These are phyloP conservation scores for Papilio machaon DNA, from an alignment of 1,140 invertebrate genomes.

Conservation along the genomic window DNA sequence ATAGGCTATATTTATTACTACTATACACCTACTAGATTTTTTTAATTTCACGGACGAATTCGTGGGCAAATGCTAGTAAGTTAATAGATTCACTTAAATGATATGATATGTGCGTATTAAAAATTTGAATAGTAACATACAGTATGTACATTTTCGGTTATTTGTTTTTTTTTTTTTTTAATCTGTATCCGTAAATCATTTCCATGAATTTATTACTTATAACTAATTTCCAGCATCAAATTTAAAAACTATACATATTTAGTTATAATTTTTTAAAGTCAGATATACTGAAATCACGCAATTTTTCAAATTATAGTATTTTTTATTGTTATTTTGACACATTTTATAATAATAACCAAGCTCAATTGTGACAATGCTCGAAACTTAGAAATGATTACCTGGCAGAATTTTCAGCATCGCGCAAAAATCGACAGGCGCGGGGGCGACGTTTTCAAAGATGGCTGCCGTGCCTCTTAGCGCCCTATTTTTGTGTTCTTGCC, in stretches of 20 bases:
- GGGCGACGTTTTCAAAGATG: slow-evolving; percentile 65
- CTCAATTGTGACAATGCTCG: not conserved
- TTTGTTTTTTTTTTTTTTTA: too few species aligned
- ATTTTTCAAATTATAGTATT: not conserved
- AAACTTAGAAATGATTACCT: slow-evolving; percentile 50
- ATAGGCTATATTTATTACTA: too few species aligned
- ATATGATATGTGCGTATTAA: too few species aligned
- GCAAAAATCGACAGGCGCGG: slow-evolving; percentile 61
- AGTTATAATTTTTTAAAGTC: not conserved
- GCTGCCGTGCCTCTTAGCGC: slow-evolving; percentile 68
- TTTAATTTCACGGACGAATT: too few species aligned
- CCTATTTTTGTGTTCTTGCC: slow-evolving; percentile 75
- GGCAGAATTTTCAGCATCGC: slow-evolving; percentile 56
- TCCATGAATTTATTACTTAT: too few species aligned
- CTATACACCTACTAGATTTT: too few species aligned
- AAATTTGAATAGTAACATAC: too few species aligned
- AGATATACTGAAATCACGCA: not conserved
- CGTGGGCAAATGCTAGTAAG: too few species aligned
- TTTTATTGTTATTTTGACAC: not conserved
- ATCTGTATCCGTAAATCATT: too few species aligned
- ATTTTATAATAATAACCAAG: not conserved
- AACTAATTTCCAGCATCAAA: too few species aligned
- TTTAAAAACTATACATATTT: not conserved
- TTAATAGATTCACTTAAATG: too few species aligned
- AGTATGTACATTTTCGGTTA: too few species aligned